These are phyloP conservation scores for Hymenopus coronatus DNA, from an alignment of 2,888 invertebrate genomes.

Conservation along the genomic window DNA sequence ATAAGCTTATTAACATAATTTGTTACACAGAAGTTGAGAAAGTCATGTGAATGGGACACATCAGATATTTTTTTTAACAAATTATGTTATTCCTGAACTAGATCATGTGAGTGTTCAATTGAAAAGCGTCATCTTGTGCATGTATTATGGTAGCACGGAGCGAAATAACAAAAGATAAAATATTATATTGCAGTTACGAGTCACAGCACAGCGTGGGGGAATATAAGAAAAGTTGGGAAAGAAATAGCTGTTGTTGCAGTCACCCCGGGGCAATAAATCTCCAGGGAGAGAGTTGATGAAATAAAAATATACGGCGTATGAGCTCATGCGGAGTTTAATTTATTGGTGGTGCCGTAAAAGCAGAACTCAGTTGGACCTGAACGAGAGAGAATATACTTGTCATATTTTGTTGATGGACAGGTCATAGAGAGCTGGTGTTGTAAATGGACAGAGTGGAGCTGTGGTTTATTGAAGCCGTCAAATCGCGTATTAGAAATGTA, in stretches of 20 bases:
- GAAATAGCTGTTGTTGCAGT: not conserved
- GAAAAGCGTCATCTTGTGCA: too few relatives aligned
- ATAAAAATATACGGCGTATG: not conserved
- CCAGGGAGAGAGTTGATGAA: not conserved
- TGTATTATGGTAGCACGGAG: too few relatives aligned
- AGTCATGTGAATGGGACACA: too few relatives aligned
- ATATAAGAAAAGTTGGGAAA: not conserved
- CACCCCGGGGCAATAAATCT: not conserved
- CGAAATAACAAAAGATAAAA: too few relatives aligned
- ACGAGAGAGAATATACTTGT: not conserved
- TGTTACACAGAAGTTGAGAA: too few relatives aligned
- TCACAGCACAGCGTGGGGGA: not conserved
- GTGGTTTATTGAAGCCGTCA: not conserved
- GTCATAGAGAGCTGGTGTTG: not conserved
- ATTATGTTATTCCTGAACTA: too few relatives aligned
- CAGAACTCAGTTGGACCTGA: not conserved
- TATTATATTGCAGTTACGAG: too few relatives aligned
- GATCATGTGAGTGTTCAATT: too few relatives aligned
- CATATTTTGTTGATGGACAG: not conserved
- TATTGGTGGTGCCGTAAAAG: not conserved
- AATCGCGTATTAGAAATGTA: not conserved
- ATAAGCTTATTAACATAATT: too few relatives aligned
- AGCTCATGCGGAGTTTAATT: not conserved
- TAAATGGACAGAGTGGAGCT: not conserved
- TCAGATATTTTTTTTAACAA: too few relatives aligned